Evolutionary conservation across 1,140 invertebrate genomes (phyloP), one percentile per base, ranked within the genome.

Genomic region (Lutraria rhynchaena): DNA sequence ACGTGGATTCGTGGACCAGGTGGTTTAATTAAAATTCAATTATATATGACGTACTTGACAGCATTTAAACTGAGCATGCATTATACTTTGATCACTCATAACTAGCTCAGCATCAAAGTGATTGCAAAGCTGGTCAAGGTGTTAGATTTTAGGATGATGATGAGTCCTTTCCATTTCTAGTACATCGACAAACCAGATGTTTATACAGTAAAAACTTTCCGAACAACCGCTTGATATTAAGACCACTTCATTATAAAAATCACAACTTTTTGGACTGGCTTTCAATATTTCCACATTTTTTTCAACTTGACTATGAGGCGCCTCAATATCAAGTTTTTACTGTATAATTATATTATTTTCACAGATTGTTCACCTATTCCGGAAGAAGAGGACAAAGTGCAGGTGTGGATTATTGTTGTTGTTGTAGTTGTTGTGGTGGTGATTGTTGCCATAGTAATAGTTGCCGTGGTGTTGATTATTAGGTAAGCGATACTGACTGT

Each of bases 1-100:
- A 22, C 5, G 4, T 73, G 69, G 69, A 27, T 22, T n/a, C 13
- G 33, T 35, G 69, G 69, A 27, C 49, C 29, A 73, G 69, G 69
- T 73, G 33, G n/a, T 7, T 9, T 35, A 9, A 53, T 17, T 35
- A 11, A 2, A 65, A 33, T 1, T 9, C 17, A 65, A 35, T 19
- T 35, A 41, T 65, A 3, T 65, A 17, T 17, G 35, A n/a, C n/a
- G n/a, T n/a, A n/a, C n/a, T n/a, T 27, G 1, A 31, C 19, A 53
- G 11, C 27, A n/a, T 13, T n/a, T 49, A 15, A 53, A 3, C 5
- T 71, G 27, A 24, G 27, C 24, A 4, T 29, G 24, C 15, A 5
- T 29, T 29, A 7, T 7, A 61, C 7, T 29, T 61, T 61, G 7
- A 55, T 17, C 24, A 58, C 27, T 27, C 1, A 9, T 27, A 29